Base-by-base conservation (phyloP, 1,140 invertebrate genomes). In the Penaeus indicus region DNA sequence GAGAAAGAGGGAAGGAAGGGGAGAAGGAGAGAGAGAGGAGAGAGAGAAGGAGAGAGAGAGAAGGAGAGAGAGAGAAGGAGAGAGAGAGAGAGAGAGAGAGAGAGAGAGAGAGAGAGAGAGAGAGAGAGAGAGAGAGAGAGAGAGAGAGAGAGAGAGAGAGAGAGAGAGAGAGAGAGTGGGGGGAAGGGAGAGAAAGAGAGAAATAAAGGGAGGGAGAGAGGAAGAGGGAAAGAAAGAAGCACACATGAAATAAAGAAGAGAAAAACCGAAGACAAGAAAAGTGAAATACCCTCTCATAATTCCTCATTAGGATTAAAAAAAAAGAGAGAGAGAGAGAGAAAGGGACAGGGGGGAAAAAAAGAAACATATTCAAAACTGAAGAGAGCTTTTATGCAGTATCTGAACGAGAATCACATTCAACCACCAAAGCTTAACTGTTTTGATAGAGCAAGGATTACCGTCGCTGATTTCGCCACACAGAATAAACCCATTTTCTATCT, bases 91-190 rank as follows among this genome's bases (percentile, higher is more conserved):
- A 78, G 75, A 78, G 75, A 62, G 69, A 61, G 54, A 86, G 75
- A 62, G 69, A 77, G 75, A 60, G 84, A 63, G 54, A 63, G 72
- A 86, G 84, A 79, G 25, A 78, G 69, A 86, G 84, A 64, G 54
- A 63, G 72, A 61, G 72, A 62, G 60, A 86, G 69, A 86, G 61
- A 77, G 69, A 78, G 72, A 85, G 72, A 85, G 72, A 85, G 47
- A 62, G 75, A 63, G 54, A 85, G 54, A 60, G 54, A 54, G 42
- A 85, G 69, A 72, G 69, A 60, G 75, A 78, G 47, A 77, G 75
- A 77, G 84, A 78, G 47, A 85, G 84, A 85, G 84, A 85, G 25
- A 85, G 84, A 79, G 84, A 86, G 75, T n/a, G 75, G 22, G 75
- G 63, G 75, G 64, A 54, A 79, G 62, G 63, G 72, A 79, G 60